Base-by-base conservation (phyloP, 2,888 invertebrate species). In the Pseudoips prasinana region DNA sequence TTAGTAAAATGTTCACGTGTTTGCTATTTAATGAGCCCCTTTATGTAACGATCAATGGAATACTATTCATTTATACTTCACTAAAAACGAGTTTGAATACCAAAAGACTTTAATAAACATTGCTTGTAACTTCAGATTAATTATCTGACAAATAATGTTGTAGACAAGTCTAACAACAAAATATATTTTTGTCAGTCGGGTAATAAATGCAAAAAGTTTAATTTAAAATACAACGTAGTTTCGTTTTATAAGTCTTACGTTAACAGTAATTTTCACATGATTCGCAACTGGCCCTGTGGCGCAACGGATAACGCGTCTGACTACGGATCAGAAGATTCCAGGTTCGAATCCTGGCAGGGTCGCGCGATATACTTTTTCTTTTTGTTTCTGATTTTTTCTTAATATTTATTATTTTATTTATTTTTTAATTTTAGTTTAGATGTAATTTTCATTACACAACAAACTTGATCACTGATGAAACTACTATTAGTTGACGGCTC, bases 311-410 rank as follows among this genome's bases (percentile, higher is more conserved):
- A 92, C 91, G 91, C 91, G 91, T 91, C 91, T 91, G 91, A 91
- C 91, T 91, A 91, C 91, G 91, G 91, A 91, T 90, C 91, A 91
- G 91, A 91, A 91, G 91, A 91, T 91, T 91, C 91, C 91, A 91
- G 90, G 90, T 90, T 90, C 90, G 90, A 90, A 90, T 90, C 90
- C 90, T 90, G 90, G 90, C 90, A 90, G 83, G 90, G 89, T 90
- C 90, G 90, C 52, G n/a, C 0, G 7, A 6, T 0, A 1, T 0
- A 1, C 3, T 22, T 41, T 48, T 48, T 34, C 19, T n/a, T 3
- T 7, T 26, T 32, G 44, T 29, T 32, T 23, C 23, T 14, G n/a
- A 2, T 14, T 6, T 29, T 29, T 8, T 20, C 29, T 22, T n/a
- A 7, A 11, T 25, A 10, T 24, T 36, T 23, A 4, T 38, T 14